phyloP scores from a whole-genome alignment of 2,797 vertebrate genomes.

The Sebastes glaucus region DNA sequence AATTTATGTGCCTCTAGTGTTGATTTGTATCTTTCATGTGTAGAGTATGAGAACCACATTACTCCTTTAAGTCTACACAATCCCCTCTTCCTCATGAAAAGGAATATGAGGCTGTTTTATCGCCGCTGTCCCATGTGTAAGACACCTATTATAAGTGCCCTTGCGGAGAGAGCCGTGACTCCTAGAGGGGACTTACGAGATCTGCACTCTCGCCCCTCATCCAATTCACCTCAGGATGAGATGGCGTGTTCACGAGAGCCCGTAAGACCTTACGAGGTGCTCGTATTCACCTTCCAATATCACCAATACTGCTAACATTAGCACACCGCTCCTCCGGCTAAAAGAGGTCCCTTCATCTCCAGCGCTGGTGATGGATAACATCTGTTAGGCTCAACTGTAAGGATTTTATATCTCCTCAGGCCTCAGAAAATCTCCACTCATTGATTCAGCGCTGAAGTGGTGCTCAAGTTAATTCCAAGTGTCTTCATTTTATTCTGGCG shows the following conservation, averaged over 20 bases:
- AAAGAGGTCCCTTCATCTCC: not conserved
- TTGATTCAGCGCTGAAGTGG: slow-evolving; percentile 68
- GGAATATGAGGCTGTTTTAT: slow-evolving; percentile 38
- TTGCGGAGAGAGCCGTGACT: slow-evolving; percentile 33
- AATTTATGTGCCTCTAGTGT: not conserved
- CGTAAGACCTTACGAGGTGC: slow-evolving; percentile 47
- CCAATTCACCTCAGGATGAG: slow-evolving; percentile 46
- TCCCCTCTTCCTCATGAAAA: slow-evolving; percentile 40
- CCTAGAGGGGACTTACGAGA: slow-evolving; percentile 32
- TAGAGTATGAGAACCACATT: not conserved
- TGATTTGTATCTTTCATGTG: slow-evolving; percentile 1
- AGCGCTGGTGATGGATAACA: slow-evolving; percentile 48
- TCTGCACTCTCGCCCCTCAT: slow-evolving; percentile 27
- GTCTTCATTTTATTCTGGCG: slow-evolving; percentile 30
- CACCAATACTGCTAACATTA: slow-evolving; percentile 39
- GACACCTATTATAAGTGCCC: slow-evolving; percentile 37
- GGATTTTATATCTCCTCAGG: slow-evolving; percentile 62
- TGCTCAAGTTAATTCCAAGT: slow-evolving; percentile 67
- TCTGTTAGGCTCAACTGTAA: slow-evolving; percentile 55
- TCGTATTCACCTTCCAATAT: slow-evolving; percentile 46
- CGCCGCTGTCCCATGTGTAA: slow-evolving; percentile 20
- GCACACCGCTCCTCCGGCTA: slow-evolving; percentile 1
- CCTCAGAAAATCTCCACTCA: slow-evolving; percentile 65
- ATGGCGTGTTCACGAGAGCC: slow-evolving; percentile 45
- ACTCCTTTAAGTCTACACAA: slow-evolving; percentile 17